phyloP scores from a whole-genome alignment of 2,113 vertebrate species.

The Ictalurus furcatus region DNA sequence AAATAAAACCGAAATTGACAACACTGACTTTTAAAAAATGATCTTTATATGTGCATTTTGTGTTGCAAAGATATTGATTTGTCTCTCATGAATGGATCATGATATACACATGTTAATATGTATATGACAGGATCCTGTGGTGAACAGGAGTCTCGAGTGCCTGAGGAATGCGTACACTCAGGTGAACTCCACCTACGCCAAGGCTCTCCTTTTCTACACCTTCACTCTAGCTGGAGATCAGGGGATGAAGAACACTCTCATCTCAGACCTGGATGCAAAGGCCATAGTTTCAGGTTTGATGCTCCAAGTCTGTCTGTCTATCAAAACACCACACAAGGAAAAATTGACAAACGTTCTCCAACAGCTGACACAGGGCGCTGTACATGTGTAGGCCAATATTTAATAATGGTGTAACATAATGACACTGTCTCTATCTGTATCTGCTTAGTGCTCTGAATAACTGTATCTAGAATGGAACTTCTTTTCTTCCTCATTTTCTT shows the following conservation, averaged over 20 bases:
- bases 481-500: neutral
- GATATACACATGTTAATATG: neutral
- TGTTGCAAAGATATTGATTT: neutral
- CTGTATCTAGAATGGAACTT: neutral
- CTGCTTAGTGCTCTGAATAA: too few relatives aligned
- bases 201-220: constrained; percentile 81
- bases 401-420: too few relatives aligned
- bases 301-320: neutral
- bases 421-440: too few relatives aligned
- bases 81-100: neutral
- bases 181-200: constrained; percentile 72
- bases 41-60: neutral
- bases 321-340: neutral
- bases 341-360: neutral
- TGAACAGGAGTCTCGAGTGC: constrained; percentile 74
- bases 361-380: neutral
- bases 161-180: constrained; percentile 52
- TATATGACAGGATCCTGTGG: constrained; percentile 64
- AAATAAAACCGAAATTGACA: too few relatives aligned
- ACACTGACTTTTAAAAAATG: neutral
- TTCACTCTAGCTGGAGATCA: constrained; percentile 79
- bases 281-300: constrained; percentile 42
- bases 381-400: too few relatives aligned
- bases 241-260: constrained; percentile 65
- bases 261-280: constrained; percentile 59